Base-by-base conservation (phyloP, 2,797 vertebrate genomes). In the Apodemus agrarius region DNA sequence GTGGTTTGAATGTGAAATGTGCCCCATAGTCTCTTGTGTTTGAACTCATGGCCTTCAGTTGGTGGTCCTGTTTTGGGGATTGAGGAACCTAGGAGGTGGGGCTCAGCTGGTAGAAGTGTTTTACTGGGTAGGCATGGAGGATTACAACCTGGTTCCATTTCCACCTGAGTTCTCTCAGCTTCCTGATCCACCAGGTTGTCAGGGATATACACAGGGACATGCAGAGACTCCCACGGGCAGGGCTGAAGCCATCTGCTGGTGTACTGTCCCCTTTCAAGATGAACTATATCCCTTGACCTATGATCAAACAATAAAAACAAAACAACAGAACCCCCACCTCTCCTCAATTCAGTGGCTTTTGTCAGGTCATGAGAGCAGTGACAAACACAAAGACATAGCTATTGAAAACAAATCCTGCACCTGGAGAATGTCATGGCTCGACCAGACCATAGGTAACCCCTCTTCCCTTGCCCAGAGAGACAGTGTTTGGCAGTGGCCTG, bases 381-480 rank as follows among this genome's bases (percentile, higher is more conserved):
- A 16, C 34, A 29, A 29, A 74, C 49, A 40, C 14, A 31, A 46
- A 26, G 49, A 13, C 14, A 61, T 89, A 75, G 17, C 63, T 89
- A 89, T 91, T 69, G 49, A 81, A 89, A 90, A 80, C 72, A 69
- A 92, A 63, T 34, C 63, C 89, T 86, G 22, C 57, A 75, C 63
- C 24, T n/a, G 78, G 54, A 93, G 37, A 93, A 57, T 79, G 76
- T 93, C 90, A n/a, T 90, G 75, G 61, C 7, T 79, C 1, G 49
- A 86, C 17, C 1, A 94, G 52, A 82, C 81, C 37, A 31, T 12
- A 4, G 67, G 46, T 94, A 65, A 75, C 34, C 61, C 54, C 26
- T 84, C 31, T 83, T 54, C 11, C 10, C 7, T 86, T 85, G 31
- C 46, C n/a, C 46, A 31, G n/a, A 76, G 76, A 88, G 49, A 80